phyloP scores from a whole-genome alignment of 2,888 invertebrate species.

The Acronicta alni region DNA sequence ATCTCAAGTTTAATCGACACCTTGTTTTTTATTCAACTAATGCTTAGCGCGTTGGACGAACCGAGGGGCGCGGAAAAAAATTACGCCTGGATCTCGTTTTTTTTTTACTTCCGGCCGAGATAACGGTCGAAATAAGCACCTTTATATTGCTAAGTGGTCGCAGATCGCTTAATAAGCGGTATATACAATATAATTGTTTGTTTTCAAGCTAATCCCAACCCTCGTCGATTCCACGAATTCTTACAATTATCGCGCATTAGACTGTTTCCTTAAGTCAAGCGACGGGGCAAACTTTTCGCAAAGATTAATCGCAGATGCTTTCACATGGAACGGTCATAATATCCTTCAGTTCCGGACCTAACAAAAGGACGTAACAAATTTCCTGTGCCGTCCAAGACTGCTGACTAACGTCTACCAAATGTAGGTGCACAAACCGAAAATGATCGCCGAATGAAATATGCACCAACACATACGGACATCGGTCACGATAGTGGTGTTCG shows the following conservation, averaged over 20 bases:
- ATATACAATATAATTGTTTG: conserved; percentile 69
- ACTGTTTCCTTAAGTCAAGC: conserved; percentile 74
- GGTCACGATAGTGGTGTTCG: conserved; percentile 72
- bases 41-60: conserved; percentile 71
- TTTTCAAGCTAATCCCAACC: conserved; percentile 65
- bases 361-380: conserved; percentile 77
- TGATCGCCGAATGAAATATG: conserved; percentile 71
- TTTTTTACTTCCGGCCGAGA: conserved; percentile 83
- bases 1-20: conserved; percentile 84
- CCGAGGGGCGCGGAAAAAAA: conserved; percentile 75
- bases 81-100: conserved; percentile 81
- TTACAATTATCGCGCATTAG: conserved; percentile 83
- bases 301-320: conserved; percentile 75
- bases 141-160: conserved; percentile 81
- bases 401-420: conserved; percentile 74
- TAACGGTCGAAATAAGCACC: conserved; percentile 83
- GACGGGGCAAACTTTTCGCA: conserved; percentile 68
- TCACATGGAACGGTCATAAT: conserved; percentile 76
- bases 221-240: conserved; percentile 62
- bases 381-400: conserved; percentile 71
- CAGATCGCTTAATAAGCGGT: conserved; percentile 76
- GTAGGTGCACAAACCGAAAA: conserved; percentile 62
- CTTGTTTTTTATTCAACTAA: conserved; percentile 82
- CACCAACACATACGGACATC: conserved; percentile 64
- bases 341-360: conserved; percentile 77